These are phyloP conservation scores for Drosophila elegans DNA, from an alignment of 1,140 invertebrate genomes.

Conservation along the genomic window DNA sequence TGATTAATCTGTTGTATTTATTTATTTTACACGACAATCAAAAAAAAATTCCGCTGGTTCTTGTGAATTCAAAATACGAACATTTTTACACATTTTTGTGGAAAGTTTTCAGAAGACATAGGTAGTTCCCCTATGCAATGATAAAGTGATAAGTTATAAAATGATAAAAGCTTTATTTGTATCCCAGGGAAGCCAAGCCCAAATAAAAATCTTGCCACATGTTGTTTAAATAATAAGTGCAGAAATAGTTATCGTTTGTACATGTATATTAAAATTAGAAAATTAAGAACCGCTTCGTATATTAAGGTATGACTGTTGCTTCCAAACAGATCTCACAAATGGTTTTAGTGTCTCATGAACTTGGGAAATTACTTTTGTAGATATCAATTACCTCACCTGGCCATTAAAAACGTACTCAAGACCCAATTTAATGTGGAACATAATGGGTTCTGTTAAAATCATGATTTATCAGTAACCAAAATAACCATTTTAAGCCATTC, in stretches of 20 bases:
- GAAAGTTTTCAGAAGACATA: neutral
- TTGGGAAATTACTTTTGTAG: neutral
- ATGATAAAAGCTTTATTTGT: neutral
- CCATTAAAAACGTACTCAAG: neutral
- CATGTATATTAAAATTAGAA: too few relatives aligned
- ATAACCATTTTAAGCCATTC: conserved; percentile 4
- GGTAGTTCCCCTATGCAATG: conserved; percentile 1
- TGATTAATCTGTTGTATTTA: too few relatives aligned
- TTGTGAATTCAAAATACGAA: neutral
- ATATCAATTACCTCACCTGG: conserved; percentile 20
- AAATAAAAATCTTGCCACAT: neutral
- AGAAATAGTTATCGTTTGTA: too few relatives aligned
- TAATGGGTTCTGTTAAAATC: conserved; percentile 1
- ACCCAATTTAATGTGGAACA: neutral
- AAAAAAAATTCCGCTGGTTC: too few relatives aligned
- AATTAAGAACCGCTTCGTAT: too few relatives aligned
- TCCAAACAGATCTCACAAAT: neutral
- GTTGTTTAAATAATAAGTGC: neutral
- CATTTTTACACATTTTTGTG: neutral
- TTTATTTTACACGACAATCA: too few relatives aligned
- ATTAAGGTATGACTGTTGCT: neutral
- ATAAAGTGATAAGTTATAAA: neutral
- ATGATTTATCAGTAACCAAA: neutral
- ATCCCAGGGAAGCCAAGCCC: neutral
- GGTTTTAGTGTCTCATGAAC: neutral